Percentiles rank a stretch among this genome's conserved stretches.
Conservation (phyloP, 2,113 vertebrate species). For the Cochlearius cochlearius region DNA sequence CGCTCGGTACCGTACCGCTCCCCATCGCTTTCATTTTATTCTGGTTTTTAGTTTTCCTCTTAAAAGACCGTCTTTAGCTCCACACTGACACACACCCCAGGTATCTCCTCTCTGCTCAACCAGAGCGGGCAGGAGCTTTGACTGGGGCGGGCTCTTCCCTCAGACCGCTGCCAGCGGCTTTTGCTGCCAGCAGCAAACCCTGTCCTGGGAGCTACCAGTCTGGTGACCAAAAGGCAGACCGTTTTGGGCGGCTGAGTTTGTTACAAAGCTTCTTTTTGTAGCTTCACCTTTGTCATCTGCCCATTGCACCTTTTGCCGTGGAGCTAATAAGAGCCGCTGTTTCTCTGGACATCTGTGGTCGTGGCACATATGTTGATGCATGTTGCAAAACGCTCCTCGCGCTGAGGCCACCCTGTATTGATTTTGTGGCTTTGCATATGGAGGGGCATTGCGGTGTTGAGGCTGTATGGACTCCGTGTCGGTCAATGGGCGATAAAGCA, state of each 20-base stretch:
- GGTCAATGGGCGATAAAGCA: not conserved
- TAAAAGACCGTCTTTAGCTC: not conserved
- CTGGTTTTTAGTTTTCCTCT: not conserved
- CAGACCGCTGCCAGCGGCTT: rapidly evolving
- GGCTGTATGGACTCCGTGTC: rapidly evolving
- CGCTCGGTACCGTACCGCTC: rapidly evolving
- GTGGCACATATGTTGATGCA: rapidly evolving
- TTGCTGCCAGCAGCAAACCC: not conserved
- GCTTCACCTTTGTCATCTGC: not conserved
- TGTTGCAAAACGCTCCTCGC: rapidly evolving
- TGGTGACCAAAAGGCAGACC: rapidly evolving
- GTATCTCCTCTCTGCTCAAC: not conserved
- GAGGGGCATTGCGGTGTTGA: rapidly evolving
- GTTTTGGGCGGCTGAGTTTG: not conserved
- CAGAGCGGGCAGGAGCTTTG: not conserved
- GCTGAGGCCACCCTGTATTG: rapidly evolving
- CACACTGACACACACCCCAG: not conserved
- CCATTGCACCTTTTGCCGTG: rapidly evolving
- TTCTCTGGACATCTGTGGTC: not conserved
- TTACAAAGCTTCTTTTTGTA: not conserved
- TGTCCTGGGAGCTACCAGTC: not conserved
- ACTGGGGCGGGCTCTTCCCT: not conserved
- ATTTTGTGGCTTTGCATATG: not conserved
- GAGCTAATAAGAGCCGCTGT: rapidly evolving
- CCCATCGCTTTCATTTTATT: rapidly evolving